Conservation (phyloP, 2,113 vertebrate species). For the Ceyx margarethae region DNA sequence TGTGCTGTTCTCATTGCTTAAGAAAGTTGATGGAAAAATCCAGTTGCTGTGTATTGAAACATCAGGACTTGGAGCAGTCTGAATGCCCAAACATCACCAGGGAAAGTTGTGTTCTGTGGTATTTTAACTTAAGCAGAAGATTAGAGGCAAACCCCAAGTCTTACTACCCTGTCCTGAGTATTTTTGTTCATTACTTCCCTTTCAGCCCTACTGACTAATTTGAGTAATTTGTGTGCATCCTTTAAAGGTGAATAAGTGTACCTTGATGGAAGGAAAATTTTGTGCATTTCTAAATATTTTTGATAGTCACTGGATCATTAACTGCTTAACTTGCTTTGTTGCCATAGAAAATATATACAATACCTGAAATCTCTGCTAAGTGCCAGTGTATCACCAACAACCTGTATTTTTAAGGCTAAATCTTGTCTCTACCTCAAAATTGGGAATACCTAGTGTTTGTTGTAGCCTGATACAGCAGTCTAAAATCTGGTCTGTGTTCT, state of each 20-base stretch:
- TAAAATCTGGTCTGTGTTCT: not conserved
- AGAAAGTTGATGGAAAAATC: slow-evolving; percentile 24
- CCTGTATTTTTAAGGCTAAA: not conserved
- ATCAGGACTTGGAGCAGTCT: slow-evolving; percentile 29
- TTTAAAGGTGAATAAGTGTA: not conserved
- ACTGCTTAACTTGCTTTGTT: not conserved
- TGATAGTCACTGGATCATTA: not conserved
- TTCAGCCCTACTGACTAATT: not conserved
- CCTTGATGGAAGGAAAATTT: not conserved
- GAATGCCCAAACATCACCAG: slow-evolving; percentile 21
- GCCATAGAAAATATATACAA: not conserved
- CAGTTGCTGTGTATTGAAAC: not conserved
- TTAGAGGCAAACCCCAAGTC: not conserved
- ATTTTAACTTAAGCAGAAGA: slow-evolving; percentile 29
- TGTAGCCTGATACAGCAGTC: not conserved
- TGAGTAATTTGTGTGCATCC: not conserved
- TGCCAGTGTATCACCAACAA: not conserved
- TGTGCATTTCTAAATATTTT: not conserved
- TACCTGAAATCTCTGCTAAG: not conserved
- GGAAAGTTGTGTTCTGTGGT: not conserved
- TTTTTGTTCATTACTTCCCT: not conserved
- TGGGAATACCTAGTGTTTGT: not conserved
- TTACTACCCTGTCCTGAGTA: not conserved
- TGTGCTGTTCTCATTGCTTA: not conserved
- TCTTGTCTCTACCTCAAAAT: not conserved